Conservation (phyloP, 2,797 vertebrate genomes). For the Alectoris magna region DNA sequence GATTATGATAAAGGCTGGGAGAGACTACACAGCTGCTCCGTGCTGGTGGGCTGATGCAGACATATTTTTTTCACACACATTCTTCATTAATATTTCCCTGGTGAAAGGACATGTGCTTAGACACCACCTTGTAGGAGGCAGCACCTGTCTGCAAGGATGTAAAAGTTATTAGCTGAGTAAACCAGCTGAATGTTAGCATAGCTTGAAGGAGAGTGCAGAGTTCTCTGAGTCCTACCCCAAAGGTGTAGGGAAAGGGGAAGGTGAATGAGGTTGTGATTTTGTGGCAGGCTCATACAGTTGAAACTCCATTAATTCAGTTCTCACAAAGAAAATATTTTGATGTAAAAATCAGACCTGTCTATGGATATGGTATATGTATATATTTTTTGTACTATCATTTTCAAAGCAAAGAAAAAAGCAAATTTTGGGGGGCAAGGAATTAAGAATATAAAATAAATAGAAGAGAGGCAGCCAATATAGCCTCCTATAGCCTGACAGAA, state of each 20-base stretch:
- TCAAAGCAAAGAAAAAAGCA: not conserved
- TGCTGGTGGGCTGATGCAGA: slow-evolving; percentile 13
- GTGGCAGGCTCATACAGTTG: not conserved
- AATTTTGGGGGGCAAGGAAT: not conserved
- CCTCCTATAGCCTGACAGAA: not conserved
- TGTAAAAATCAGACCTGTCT: not conserved
- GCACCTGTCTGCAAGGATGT: not conserved
- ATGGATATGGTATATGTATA: not conserved
- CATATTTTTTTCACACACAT: not conserved
- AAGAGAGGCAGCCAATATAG: not conserved
- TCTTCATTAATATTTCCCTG: slow-evolving; percentile 17
- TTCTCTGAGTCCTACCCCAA: not conserved
- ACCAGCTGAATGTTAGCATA: not conserved
- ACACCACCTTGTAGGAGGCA: not conserved
- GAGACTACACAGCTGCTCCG: not conserved
- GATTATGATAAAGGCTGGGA: not conserved
- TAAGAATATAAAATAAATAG: not conserved
- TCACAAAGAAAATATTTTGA: not conserved
- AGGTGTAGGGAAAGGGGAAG: not conserved
- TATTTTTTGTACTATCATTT: not conserved
- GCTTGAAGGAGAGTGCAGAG: not conserved
- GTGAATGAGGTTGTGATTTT: not conserved
- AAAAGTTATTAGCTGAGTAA: not conserved
- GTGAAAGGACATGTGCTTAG: not conserved
- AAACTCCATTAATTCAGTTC: not conserved